A percentile compares a stretch with the other conserved stretches of the same genome.
phyloP scores from a whole-genome alignment of 2,888 invertebrate genomes.

The Choreutis nemorana region DNA sequence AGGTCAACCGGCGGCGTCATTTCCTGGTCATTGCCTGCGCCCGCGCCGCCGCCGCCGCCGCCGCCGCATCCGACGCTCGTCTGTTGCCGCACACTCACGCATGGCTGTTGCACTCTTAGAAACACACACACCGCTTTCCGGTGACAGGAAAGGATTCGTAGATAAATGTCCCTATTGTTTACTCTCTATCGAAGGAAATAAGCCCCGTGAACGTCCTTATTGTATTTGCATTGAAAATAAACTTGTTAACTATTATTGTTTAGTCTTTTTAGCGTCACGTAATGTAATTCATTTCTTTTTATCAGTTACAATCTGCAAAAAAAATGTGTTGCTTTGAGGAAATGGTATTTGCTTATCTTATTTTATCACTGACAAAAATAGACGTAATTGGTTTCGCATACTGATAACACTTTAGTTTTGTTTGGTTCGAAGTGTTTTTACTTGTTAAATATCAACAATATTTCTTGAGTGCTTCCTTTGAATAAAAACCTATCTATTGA shows the following conservation, averaged over 20 bases:
- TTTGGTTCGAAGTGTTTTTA: too few relatives aligned
- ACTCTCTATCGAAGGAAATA: conserved; percentile 26
- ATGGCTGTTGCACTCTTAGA: conserved; percentile 17
- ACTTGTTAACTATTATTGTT: conserved; percentile 21
- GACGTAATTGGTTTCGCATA: conserved; percentile 25
- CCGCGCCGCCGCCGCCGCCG: conserved; percentile 26
- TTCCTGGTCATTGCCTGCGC: conserved; percentile 61
- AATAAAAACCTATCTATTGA: too few relatives aligned
- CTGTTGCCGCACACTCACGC: conserved; percentile 3
- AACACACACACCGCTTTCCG: conserved; percentile 44
- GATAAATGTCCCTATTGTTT: conserved; percentile 29
- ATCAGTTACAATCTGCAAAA: too few relatives aligned
- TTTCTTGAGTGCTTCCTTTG: too few relatives aligned
- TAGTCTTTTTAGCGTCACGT: too few relatives aligned
- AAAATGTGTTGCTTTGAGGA: conserved; percentile 48
- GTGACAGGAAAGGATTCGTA: conserved; percentile 43
- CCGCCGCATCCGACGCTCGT: conserved; percentile 19
- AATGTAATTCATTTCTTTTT: too few relatives aligned
- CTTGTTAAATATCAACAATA: too few relatives aligned
- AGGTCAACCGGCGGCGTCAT: conserved; percentile 63
- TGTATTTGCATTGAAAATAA: conserved; percentile 3
- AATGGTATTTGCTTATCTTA: conserved; percentile 24
- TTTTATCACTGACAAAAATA: conserved; percentile 31
- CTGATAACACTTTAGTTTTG: too few relatives aligned
- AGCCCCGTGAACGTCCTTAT: conserved; percentile 14